A percentile compares a stretch with the other conserved stretches of the same genome.
Conservation (phyloP, 2,113 vertebrate species). For the Larimichthys crocea region DNA sequence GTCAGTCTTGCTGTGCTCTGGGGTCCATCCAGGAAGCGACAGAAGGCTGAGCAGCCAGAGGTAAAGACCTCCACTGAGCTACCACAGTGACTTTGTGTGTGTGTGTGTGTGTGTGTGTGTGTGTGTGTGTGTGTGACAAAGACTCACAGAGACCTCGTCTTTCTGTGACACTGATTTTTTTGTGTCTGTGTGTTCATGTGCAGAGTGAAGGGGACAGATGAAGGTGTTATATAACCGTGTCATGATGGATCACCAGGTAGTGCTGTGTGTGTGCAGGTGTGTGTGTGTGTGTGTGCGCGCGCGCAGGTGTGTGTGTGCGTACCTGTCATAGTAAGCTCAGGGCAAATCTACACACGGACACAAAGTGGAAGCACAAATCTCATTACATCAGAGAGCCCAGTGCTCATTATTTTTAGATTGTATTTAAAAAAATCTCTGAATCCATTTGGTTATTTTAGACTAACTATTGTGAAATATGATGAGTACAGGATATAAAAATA, state of each 20-base stretch:
- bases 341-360: not conserved
- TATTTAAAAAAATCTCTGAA: not conserved
- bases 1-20: conserved; percentile 68
- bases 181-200: conserved; percentile 7
- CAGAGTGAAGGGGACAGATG: conserved; percentile 24
- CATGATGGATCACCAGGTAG: conserved; percentile 61
- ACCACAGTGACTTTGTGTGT: not conserved
- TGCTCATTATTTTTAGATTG: not conserved
- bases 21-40: conserved; percentile 66
- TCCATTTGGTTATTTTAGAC: no score
- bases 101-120: not conserved
- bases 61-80: conserved; percentile 57
- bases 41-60: conserved; percentile 69
- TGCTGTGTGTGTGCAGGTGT: conserved; percentile 4
- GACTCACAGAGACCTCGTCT: not conserved
- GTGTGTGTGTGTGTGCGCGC: conserved; percentile 1
- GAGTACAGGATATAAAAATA: no score
- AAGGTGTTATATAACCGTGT: conserved; percentile 52
- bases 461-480: no score
- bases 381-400: conserved; percentile 10
- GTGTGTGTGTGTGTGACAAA: conserved; percentile 7
- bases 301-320: conserved; percentile 8
- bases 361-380: not conserved
- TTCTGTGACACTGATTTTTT: conserved; percentile 6
- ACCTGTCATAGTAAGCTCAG: not conserved